These are phyloP conservation scores for Cabera pusaria DNA, from an alignment of 2,888 invertebrate genomes.

Conservation along the genomic window DNA sequence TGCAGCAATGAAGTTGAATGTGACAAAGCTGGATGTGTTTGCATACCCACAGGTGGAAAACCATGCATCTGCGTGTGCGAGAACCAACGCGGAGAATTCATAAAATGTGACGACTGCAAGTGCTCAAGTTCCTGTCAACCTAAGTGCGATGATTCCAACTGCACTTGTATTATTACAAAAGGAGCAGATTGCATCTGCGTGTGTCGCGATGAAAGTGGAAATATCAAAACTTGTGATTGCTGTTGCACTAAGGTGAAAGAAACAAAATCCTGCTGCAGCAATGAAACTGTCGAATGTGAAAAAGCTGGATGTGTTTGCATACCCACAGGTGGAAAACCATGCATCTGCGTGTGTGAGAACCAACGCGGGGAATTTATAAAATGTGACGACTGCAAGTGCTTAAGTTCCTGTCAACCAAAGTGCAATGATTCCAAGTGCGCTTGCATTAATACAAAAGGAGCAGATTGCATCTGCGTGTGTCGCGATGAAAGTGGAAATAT, in stretches of 20 bases:
- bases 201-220: conserved; percentile 20
- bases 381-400: conserved; percentile 37
- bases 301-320: too few species aligned
- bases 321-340: too few species aligned
- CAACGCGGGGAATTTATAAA: too few species aligned
- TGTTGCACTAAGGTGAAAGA: background rate
- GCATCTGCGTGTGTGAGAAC: too few species aligned
- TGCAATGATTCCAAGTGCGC: conserved; percentile 25
- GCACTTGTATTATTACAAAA: conserved; percentile 29
- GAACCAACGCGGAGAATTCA: conserved; percentile 34
- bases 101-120: conserved; percentile 37
- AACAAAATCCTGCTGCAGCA: conserved; percentile 25
- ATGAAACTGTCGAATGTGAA: too few species aligned
- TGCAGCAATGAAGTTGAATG: too few species aligned
- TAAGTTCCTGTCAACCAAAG: conserved; percentile 11
- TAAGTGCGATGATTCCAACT: conserved; percentile 31
- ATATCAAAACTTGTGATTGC: conserved; percentile 20
- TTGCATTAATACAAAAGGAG: conserved; percentile 32
- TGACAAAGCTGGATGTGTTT: conserved; percentile 39
- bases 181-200: conserved; percentile 32
- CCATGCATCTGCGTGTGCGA: conserved; percentile 40
- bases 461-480: conserved; percentile 27
- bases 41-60: conserved; percentile 37
- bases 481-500: conserved; percentile 20
- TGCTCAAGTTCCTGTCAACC: conserved; percentile 25